Evolutionary conservation across 2,113 vertebrate species (phyloP), one percentile per base, ranked within the genome.

Genomic region (Galbula dea): DNA sequence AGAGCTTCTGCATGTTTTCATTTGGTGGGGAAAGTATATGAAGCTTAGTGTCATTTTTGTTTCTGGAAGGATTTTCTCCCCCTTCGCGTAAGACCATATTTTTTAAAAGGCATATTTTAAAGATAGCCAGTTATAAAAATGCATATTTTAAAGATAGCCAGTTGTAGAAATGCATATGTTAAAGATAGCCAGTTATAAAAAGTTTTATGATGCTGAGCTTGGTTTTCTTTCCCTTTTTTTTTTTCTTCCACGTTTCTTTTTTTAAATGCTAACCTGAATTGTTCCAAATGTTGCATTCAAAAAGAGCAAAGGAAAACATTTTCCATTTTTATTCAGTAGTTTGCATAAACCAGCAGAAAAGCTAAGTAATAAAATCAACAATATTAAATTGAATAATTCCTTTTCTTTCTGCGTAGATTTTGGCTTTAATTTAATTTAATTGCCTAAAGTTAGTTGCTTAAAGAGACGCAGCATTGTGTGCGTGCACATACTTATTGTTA

Each of bases 391-490:
- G 97, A 98, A 97, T 98, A 97, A 98, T 98, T 97, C 96, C 97
- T 97, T 97, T 92, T 96, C 95, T 97, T 97, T 96, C 96, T 96
- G 89, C 96, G 96, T 97, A 94, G 97, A 97, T 98, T 97, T 98
- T 98, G 97, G 96, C 97, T 97, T 97, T 98, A 97, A 98, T 98
- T 98, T 98, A 97, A 98, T 98, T 98, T 98, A 97, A 98, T 98
- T 96, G 98, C 97, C 98, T 97, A 97, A 98, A 98, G 98, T 98
- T 98, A 98, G 97, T 98, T 96, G 97, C 97, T 97, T 98, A 98
- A 98, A 98, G 98, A 98, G 97, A 98, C 92, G 95, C 94, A 61
- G 96, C 96, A 95, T 97, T 97, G 97, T 98, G 95, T 97, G 97
- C 92, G 59, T 89, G 93, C 90, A 79, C 96, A 92, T 97, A 96